Base-by-base conservation (phyloP, 2,113 vertebrate species). In the Scortum barcoo region DNA sequence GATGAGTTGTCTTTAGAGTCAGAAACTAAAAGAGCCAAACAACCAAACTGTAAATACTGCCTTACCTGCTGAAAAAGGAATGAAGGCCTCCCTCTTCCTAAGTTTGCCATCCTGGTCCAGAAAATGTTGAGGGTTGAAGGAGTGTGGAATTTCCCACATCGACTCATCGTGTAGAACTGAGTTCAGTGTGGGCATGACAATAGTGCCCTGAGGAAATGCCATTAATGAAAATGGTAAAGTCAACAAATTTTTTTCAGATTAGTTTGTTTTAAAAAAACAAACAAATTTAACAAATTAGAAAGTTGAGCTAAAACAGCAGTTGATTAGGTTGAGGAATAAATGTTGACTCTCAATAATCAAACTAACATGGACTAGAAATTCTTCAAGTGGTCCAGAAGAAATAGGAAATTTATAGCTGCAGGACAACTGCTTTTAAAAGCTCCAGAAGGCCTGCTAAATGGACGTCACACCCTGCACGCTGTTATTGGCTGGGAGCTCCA, bases 61-160 rank as follows among this genome's bases (percentile, higher is more conserved):
- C 82, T 72, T 33, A 97, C 96, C 96, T 84, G 93, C 63, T 80
- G 96, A 96, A 86, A 98, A 97, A 30, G 96, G 96, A 66, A 97
- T 61, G 81, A 98, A 97, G 81, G 95, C 91, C 36, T 97, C 96
- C 75, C 87, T 95, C 80, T 93, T 97, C 89, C 94, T 95, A 83
- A 97, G 95, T 76, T 94, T 93, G 58, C 96, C 95, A 0, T 97
- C 95, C 71, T 75, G 62, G 68, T 97, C 96, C 93, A 97, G 90
- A 80, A 97, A 98, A 76, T 97, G 97, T 58, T 95, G 92, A 1
- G 96, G 97, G 86, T 97, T 97, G 90, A 97, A 97, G 1, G 85
- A 84, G 80, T 96, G 91, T 4, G 96, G 94, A 17, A 95, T 97
- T 76, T 96, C 94, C 96, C 96, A 97, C 83, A 95, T 92, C 0